These are phyloP conservation scores for Bucorvus abyssinicus DNA, from an alignment of 2,797 vertebrate genomes.

Conservation along the genomic window DNA sequence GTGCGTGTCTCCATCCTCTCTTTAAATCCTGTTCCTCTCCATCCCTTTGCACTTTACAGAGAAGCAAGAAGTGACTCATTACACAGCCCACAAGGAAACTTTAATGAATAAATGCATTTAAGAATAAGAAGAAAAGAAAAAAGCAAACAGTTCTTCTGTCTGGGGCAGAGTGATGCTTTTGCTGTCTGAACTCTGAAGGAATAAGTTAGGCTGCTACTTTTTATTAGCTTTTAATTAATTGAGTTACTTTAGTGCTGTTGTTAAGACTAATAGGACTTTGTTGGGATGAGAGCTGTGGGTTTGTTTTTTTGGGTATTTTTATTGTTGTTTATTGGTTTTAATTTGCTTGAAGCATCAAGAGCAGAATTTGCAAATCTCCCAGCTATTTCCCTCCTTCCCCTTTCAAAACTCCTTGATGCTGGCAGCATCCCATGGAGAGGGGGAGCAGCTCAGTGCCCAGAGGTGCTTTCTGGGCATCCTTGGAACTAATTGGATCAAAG, in stretches of 20 bases:
- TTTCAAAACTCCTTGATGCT: not conserved
- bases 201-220: constrained; percentile 21
- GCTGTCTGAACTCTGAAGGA: not conserved
- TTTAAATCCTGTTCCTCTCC: not conserved
- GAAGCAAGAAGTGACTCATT: constrained; percentile 57
- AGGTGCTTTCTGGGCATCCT: not conserved
- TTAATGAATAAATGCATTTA: constrained; percentile 56
- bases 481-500: not conserved
- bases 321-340: not conserved
- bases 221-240: constrained; percentile 33
- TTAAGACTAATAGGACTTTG: not conserved
- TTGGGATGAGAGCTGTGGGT: not conserved
- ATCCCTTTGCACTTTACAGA: constrained; percentile 9
- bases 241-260: not conserved
- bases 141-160: not conserved
- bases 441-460: not conserved
- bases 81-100: constrained; percentile 26
- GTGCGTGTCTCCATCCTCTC: not conserved
- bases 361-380: not conserved
- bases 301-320: not conserved
- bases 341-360: not conserved
- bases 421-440: not conserved
- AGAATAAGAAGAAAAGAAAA: not conserved
- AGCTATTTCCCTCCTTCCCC: not conserved
- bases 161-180: constrained; percentile 10